Conservation (phyloP, 2,113 vertebrate genomes). For the Carassius gibelio region DNA sequence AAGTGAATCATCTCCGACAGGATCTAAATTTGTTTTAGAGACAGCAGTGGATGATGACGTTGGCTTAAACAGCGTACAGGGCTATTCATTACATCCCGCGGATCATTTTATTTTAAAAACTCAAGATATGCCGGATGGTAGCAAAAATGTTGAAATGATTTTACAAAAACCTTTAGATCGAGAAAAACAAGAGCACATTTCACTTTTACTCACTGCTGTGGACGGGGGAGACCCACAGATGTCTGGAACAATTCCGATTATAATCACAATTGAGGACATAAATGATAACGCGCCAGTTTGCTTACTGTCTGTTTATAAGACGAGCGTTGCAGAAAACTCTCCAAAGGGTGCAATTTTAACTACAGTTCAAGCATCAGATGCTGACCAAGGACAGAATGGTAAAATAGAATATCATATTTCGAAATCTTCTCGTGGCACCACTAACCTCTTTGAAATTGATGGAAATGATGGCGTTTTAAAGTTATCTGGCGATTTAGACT, state of each 20-base stretch:
- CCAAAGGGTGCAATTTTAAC: slow-evolving; percentile 34
- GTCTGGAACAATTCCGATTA: not conserved
- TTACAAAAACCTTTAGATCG: slow-evolving; percentile 42
- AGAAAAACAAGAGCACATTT: slow-evolving; percentile 3
- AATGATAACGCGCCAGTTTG: slow-evolving; percentile 63
- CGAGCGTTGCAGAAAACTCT: slow-evolving; percentile 51
- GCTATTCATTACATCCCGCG: slow-evolving; percentile 28
- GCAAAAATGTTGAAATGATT: slow-evolving; percentile 39
- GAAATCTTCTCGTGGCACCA: too few species aligned
- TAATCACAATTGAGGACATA: not conserved
- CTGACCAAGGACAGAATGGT: slow-evolving; percentile 68
- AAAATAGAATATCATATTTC: slow-evolving; percentile 63
- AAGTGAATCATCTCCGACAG: slow-evolving; percentile 64
- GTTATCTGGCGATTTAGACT: too few species aligned
- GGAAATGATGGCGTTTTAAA: too few species aligned
- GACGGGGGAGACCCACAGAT: slow-evolving; percentile 23
- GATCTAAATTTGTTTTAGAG: slow-evolving; percentile 60
- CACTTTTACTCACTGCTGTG: not conserved
- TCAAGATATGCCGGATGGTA: not conserved
- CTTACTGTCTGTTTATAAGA: slow-evolving; percentile 53
- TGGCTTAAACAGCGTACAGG: slow-evolving; percentile 47
- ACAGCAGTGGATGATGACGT: not conserved
- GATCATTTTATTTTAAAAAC: slow-evolving; percentile 55
- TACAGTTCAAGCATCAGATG: slow-evolving; percentile 65
- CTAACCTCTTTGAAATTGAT: slow-evolving; percentile 35